Evolutionary conservation across 2,888 invertebrate genomes (phyloP).

Genomic region (Mesoligia furuncula): DNA sequence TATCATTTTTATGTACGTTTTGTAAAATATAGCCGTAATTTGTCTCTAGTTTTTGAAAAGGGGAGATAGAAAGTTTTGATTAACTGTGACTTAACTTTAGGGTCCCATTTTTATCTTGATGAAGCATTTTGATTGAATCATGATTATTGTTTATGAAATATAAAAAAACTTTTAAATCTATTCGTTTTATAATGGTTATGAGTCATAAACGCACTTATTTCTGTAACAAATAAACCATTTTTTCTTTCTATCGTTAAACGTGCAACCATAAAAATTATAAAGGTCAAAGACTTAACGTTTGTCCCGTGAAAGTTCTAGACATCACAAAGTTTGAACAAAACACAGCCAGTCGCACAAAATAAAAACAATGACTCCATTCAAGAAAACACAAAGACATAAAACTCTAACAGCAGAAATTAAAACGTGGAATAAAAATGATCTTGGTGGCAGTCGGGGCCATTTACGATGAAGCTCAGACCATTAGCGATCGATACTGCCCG

Average conservation of each 20-base stretch:
- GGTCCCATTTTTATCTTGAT: slow-evolving; percentile 55
- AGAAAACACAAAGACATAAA: slow-evolving; percentile 19
- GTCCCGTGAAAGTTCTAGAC: background rate
- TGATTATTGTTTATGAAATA: slow-evolving; percentile 43
- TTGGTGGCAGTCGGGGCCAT: slow-evolving; percentile 51
- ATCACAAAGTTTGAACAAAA: background rate
- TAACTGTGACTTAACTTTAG: slow-evolving; percentile 50
- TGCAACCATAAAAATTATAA: background rate
- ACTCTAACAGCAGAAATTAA: slow-evolving; percentile 37
- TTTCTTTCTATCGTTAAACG: background rate
- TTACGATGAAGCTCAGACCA: slow-evolving; percentile 56
- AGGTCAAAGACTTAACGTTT: background rate
- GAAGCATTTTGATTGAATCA: slow-evolving; percentile 56
- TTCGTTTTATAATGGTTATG: background rate
- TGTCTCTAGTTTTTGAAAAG: slow-evolving; percentile 45
- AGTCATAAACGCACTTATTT: background rate
- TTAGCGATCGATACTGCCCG: slow-evolving; percentile 61
- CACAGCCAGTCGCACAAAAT: background rate
- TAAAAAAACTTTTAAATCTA: background rate
- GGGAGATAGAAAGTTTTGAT: slow-evolving; percentile 61
- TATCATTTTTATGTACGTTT: slow-evolving; percentile 65
- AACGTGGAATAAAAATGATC: slow-evolving; percentile 48
- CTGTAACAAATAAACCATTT: background rate
- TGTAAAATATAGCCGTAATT: slow-evolving; percentile 59
- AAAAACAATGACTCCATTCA: slow-evolving; percentile 4